Base-by-base conservation (phyloP, 1,140 invertebrate species). In the Conus ventricosus region DNA sequence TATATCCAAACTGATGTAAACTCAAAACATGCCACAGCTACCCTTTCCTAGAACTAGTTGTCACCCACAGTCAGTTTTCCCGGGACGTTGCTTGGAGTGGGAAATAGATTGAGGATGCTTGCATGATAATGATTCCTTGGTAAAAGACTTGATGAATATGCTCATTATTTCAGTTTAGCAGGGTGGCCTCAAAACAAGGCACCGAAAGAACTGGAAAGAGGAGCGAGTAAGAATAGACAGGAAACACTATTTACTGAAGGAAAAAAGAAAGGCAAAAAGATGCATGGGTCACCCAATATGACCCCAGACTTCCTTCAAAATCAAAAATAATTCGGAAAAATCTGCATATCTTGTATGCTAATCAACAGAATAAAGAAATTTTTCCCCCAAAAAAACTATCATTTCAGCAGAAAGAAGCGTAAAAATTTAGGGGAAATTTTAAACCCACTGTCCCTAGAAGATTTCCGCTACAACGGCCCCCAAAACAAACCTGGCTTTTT, bases 1-100 rank as follows among this genome's bases (percentile, higher is more conserved):
- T 75, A n/a, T 23, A 75, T 75, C n/a, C 20, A 20, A 25, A n/a
- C 71, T 8, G 71, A 75, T 25, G 71, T 75, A 8, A 75, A 6
- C 71, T 75, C n/a, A 20, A 75, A 75, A n/a, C 71, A 75, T 25
- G 71, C 71, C 71, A 75, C n/a, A 75, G 71, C n/a, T 75, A 75
- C n/a, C n/a, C n/a, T 23, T 75, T 0, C 71, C 71, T n/a, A 75
- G 23, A 23, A 20, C 17, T 23, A 75, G 71, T 25, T 75, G 71
- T 23, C n/a, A 17, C 71, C 20, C 71, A 25, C 71, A n/a, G 17
- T 25, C 71, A 8, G 71, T 75, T 8, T 75, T 75, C n/a, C 4
- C 1, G 23, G 71, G 71, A 17, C 23, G 15, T 25, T n/a, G 4
- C 13, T 25, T 75, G 17, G 71, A n/a, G 71, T 75, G 1, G 71